Conservation (phyloP, 2,113 vertebrate genomes). For the Leptobrachium leishanense region DNA sequence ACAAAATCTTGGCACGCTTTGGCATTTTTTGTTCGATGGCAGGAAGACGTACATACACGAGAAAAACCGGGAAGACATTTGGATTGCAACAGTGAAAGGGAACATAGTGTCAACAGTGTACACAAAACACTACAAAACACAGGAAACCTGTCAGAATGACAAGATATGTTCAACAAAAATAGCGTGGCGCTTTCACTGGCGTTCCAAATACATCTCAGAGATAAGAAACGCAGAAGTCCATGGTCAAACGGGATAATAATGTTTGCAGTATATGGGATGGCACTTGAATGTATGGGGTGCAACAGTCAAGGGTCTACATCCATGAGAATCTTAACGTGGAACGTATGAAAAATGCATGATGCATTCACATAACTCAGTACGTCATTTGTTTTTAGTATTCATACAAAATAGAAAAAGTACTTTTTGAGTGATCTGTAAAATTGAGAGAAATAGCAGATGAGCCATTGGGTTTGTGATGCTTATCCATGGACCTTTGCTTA, state of each 20-base stretch:
- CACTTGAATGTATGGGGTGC: neutral
- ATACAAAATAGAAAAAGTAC: too few species aligned
- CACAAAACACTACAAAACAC: neutral
- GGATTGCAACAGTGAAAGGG: neutral
- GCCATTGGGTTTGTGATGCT: too few species aligned
- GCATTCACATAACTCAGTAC: neutral
- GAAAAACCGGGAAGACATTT: neutral
- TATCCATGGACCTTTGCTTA: too few species aligned
- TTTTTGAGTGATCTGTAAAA: too few species aligned
- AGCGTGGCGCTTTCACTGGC: too few species aligned
- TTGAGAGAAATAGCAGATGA: too few species aligned
- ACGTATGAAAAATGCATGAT: neutral
- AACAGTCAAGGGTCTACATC: neutral
- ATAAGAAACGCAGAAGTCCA: too few species aligned
- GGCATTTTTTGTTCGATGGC: conserved; percentile 28
- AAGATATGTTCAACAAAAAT: too few species aligned
- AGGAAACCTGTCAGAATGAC: neutral
- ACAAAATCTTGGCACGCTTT: conserved; percentile 13
- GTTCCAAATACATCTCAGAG: too few species aligned
- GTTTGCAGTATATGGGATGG: neutral
- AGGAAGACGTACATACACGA: conserved; percentile 17
- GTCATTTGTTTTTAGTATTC: too few species aligned
- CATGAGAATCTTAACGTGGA: neutral
- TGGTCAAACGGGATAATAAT: too few species aligned
- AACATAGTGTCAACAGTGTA: neutral